phyloP scores from a whole-genome alignment of 2,888 invertebrate species.

The Dilophus febrilis region DNA sequence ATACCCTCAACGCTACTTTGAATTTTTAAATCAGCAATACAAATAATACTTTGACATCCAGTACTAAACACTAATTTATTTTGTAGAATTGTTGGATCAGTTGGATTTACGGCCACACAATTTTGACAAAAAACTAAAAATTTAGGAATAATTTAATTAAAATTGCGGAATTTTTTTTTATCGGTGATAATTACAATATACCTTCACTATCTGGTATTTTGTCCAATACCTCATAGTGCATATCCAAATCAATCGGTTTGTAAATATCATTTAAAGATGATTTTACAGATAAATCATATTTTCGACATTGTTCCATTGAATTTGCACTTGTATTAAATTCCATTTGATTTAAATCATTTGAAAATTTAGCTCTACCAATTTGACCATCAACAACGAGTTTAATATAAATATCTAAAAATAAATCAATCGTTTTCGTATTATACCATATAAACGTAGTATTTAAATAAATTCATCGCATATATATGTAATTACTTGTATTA shows the following conservation, averaged over 20 bases:
- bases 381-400: conserved; percentile 20
- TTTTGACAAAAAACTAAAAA: conserved; percentile 24
- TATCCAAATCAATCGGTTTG: conserved; percentile 27
- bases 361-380: conserved; percentile 23
- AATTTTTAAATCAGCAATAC: conserved; percentile 23
- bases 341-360: conserved; percentile 19
- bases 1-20: too few relatives aligned
- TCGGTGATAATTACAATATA: conserved; percentile 6
- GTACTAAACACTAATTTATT: conserved; percentile 29
- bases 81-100: conserved; percentile 19
- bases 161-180: background rate
- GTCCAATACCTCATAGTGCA: conserved; percentile 24
- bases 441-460: too few relatives aligned
- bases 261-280: conserved; percentile 26
- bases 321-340: conserved; percentile 19
- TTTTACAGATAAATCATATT: conserved; percentile 21
- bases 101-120: conserved; percentile 28
- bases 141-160: background rate
- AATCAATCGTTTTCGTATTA: too few relatives aligned
- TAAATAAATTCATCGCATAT: too few relatives aligned
- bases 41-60: conserved; percentile 25
- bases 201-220: conserved; percentile 23
- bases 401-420: background rate
- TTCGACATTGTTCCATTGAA: conserved; percentile 19
- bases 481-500: background rate